A percentile compares a stretch with the other conserved stretches of the same genome.
Evolutionary conservation across 2,888 invertebrate species (phyloP).

Genomic region (Cheilosia vulpina): DNA sequence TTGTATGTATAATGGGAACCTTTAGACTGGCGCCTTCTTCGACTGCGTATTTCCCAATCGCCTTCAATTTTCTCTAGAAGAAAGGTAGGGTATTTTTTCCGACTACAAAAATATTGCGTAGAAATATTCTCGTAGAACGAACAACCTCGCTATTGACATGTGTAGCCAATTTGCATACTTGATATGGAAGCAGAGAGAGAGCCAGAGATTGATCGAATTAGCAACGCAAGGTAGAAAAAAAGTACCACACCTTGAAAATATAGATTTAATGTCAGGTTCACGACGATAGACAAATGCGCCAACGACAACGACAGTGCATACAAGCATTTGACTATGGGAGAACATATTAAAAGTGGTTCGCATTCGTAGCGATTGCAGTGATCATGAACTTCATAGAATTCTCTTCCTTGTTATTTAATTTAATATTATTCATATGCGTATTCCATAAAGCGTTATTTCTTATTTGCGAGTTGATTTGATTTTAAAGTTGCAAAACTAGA

Average conservation of each 20-base stretch:
- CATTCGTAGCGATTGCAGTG: slow-evolving; percentile 39
- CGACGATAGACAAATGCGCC: slow-evolving; percentile 17
- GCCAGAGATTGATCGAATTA: slow-evolving; percentile 52
- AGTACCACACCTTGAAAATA: slow-evolving; percentile 69
- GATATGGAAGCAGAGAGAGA: background rate
- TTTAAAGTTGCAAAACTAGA: background rate
- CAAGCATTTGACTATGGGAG: slow-evolving; percentile 22
- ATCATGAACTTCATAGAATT: slow-evolving; percentile 71
- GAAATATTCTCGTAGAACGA: slow-evolving; percentile 5
- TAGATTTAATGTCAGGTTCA: slow-evolving; percentile 71
- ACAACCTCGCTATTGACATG: slow-evolving; percentile 20
- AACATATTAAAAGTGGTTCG: slow-evolving; percentile 32
- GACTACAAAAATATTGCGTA: slow-evolving; percentile 15
- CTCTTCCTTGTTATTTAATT: slow-evolving; percentile 60
- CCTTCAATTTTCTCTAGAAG: slow-evolving; percentile 25
- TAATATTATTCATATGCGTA: slow-evolving; percentile 38
- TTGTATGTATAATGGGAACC: background rate
- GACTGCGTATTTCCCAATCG: slow-evolving; percentile 33
- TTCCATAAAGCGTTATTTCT: background rate
- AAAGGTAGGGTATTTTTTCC: slow-evolving; percentile 20
- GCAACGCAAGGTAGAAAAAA: slow-evolving; percentile 46
- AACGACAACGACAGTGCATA: background rate
- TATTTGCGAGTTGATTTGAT: background rate
- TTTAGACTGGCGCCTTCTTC: slow-evolving; percentile 9
- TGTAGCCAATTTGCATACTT: slow-evolving; percentile 41